Evolutionary conservation across 2,797 vertebrate genomes (phyloP), one percentile per base, ranked within the genome.

Genomic region (Falco peregrinus): DNA sequence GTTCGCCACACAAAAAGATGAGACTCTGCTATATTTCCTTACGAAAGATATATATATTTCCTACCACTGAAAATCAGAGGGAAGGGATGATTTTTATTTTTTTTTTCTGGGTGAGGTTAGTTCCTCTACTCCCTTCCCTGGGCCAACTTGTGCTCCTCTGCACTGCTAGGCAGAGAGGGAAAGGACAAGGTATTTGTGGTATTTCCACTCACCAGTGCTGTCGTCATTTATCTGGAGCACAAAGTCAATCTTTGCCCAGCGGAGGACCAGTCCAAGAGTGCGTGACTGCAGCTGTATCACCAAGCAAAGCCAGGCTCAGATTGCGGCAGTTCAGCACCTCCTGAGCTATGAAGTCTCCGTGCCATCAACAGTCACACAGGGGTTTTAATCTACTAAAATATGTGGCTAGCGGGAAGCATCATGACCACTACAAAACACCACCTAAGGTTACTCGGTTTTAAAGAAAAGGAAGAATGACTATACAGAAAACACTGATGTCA

Each of bases 341-440:
- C 56, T 12, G 10, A n/a, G 54, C 37, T 71, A 25, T 0, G 1
- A 26, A 1, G 0, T 29, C 24, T 31, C 63, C 41, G 25, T 1
- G 1, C 22, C 50, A 9, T 22, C 59, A 63, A 31, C 37, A 31
- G 19, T 61, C 50, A 28, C 21, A 7, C 37, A 5, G 56, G 25
- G n/a, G 5, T 18, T 67, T 70, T 21, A 84, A 43, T 5, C 50
- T 25, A 4, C 10, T 25, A 24, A 37, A 57, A n/a, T 17, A 18
- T 0, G 0, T 7, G 12, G 45, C 68, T 54, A 37, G 16, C 7
- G 8, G 17, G 13, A 37, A 63, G 33, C 13, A 31, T 14, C 6
- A 0, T 6, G n/a, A 33, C 37, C 21, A 20, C 80, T 65, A 39
- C 2, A 1, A 67, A 64, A 61, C 4, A 35, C 48, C 51, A 65